Base-by-base conservation (phyloP, 2,797 vertebrate species). In the Cuculus canorus region DNA sequence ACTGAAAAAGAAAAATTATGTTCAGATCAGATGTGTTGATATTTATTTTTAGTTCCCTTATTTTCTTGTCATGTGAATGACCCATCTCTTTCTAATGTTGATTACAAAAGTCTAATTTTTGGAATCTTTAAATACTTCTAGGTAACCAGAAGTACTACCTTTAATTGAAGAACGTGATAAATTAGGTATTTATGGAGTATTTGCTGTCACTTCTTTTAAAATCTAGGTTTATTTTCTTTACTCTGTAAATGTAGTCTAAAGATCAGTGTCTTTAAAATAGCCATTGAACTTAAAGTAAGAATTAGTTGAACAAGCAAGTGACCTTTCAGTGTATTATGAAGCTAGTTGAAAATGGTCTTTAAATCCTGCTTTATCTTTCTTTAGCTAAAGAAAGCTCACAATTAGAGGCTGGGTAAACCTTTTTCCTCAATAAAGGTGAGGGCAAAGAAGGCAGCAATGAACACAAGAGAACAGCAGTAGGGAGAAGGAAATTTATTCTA, bases 331-430 rank as follows among this genome's bases (percentile, higher is more conserved):
- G 65, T 81, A 77, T 93, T 93, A 89, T 54, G 79, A 95, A 95
- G 73, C 81, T 85, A 77, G 90, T 86, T 95, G 91, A 82, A 95
- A 96, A 94, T 69, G 82, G 28, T 93, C 37, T 92, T 95, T 92
- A 95, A 97, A 96, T 96, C 92, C 92, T 86, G 22, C 79, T 93
- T 96, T 93, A 93, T 93, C 82, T 93, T 95, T 72, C 48, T 73
- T 39, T 91, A 94, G 64, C 71, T 94, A 92, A 95, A 87, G 75
- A 76, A 95, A 93, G 80, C 82, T 91, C 56, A 56, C 80, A 90
- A 18, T 91, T 95, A 90, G 41, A 81, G 71, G 4, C 68, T 60
- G 23, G 17, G 48, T 96, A 96, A 96, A 88, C 92, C 14, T 90
- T 86, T 96, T 89, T 54, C 61, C 61, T 93, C 14, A 64, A 39